These are phyloP conservation scores for Phocoena sinus DNA, from an alignment of 2,113 vertebrate species.

Conservation along the genomic window DNA sequence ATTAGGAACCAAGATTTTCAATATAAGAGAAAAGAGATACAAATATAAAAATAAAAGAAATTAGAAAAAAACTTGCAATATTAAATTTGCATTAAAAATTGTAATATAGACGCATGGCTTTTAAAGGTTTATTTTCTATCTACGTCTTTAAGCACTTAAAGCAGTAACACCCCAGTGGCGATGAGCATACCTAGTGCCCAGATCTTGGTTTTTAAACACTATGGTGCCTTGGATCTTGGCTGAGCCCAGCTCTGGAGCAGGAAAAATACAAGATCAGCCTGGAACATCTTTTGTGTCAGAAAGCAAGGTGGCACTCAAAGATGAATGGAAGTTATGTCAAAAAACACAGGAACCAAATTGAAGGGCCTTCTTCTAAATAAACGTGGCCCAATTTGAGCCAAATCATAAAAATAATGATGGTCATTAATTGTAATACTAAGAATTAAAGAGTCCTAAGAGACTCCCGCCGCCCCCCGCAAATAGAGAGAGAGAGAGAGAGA, in stretches of 20 bases:
- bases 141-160: background rate
- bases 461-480: background rate
- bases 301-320: background rate
- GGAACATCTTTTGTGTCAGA: background rate
- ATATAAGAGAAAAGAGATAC: background rate
- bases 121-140: background rate
- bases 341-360: background rate
- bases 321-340: background rate
- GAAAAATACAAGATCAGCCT: background rate
- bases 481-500: background rate
- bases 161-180: background rate
- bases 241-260: background rate
- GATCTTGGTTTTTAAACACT: background rate
- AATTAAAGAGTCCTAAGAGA: background rate
- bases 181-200: background rate
- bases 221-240: background rate
- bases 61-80: background rate
- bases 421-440: background rate
- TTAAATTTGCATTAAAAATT: background rate
- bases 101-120: background rate
- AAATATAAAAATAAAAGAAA: background rate
- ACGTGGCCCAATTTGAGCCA: background rate
- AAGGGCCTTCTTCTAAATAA: background rate
- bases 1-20: background rate
- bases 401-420: background rate